Conservation (phyloP, 2,888 invertebrate species). For the Trichogramma evanescens region DNA sequence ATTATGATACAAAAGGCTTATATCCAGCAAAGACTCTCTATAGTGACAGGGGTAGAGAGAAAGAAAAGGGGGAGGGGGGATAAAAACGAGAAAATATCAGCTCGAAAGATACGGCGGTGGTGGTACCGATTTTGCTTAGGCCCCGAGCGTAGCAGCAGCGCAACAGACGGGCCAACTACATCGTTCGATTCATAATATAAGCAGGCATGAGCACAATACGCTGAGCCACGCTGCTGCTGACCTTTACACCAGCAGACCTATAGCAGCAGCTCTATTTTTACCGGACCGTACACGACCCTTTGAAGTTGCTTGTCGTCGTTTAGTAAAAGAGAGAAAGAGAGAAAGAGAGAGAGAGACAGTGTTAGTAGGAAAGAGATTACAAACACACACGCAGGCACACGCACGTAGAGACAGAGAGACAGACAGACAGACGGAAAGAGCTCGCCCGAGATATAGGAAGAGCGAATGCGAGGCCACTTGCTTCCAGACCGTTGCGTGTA, state of each 20-base stretch:
- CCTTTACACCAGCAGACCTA: constrained; percentile 19
- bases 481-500: constrained; percentile 26
- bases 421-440: constrained; percentile 7
- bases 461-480: constrained; percentile 20
- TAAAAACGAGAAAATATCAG: background rate
- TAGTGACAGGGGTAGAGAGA: background rate
- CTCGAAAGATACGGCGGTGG: background rate
- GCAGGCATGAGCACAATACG: constrained; percentile 4
- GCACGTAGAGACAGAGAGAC: background rate
- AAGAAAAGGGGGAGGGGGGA: background rate
- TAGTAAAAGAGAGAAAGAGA: background rate
- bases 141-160: background rate
- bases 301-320: constrained; percentile 21
- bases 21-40: background rate
- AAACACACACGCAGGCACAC: background rate
- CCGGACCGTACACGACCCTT: constrained; percentile 23
- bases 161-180: background rate
- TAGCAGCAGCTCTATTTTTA: constrained; percentile 20
- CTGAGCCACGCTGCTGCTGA: background rate
- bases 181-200: constrained; percentile 20
- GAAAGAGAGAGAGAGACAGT: too few species aligned
- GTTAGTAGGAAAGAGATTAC: background rate
- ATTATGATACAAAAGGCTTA: constrained; percentile 5
- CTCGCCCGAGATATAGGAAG: background rate
- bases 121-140: background rate